Percentiles rank a stretch among this genome's conserved stretches.
phyloP scores from a whole-genome alignment of 2,113 vertebrate genomes.

The Hirundichthys speculiger region DNA sequence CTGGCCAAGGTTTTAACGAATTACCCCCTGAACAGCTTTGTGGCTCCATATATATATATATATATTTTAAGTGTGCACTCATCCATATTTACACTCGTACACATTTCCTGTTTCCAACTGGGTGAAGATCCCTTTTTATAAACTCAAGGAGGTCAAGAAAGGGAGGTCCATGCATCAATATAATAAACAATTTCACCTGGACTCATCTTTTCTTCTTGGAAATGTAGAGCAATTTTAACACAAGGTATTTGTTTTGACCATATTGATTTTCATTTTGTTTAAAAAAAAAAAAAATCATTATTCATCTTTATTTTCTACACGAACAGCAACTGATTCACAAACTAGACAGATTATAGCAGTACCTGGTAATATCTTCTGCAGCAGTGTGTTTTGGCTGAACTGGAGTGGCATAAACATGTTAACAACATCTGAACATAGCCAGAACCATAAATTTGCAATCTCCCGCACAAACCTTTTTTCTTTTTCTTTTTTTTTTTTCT shows the following conservation, averaged over 20 bases:
- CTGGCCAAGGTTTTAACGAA: conserved; percentile 52
- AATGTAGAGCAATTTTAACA: not conserved
- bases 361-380: too few species aligned
- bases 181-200: conserved; percentile 9
- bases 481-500: too few species aligned
- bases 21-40: conserved; percentile 53
- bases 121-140: conserved; percentile 18
- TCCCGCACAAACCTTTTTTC: too few species aligned
- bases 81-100: conserved; percentile 1
- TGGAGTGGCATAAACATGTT: too few species aligned
- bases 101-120: conserved; percentile 13
- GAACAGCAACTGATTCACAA: too few species aligned
- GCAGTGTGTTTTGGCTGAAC: too few species aligned
- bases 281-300: not conserved
- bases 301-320: too few species aligned
- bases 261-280: not conserved
- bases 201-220: not conserved
- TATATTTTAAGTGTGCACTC: conserved; percentile 20
- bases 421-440: too few species aligned
- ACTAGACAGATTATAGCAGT: too few species aligned
- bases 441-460: too few species aligned
- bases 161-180: not conserved
- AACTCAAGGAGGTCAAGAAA: conserved; percentile 29
- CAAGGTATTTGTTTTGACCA: too few species aligned
- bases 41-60: conserved; percentile 49